Conservation (phyloP, 2,888 invertebrate species). For the Eudemis profundana region DNA sequence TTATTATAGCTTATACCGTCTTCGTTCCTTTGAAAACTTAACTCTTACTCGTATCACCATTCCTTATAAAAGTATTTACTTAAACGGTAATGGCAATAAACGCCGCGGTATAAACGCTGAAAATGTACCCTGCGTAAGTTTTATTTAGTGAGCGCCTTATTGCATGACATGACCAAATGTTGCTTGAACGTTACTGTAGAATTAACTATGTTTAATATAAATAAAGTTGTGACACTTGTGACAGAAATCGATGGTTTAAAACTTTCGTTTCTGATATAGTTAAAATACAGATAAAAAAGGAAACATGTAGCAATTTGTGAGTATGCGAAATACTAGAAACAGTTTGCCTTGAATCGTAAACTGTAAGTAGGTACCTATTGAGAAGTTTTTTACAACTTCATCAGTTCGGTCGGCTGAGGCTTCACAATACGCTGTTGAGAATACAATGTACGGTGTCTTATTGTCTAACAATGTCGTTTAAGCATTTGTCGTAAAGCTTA, state of each 20-base stretch:
- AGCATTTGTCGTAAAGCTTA: conserved; percentile 28
- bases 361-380: conserved; percentile 31
- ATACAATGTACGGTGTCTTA: conserved; percentile 38
- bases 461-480: conserved; percentile 37
- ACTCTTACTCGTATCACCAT: too few species aligned
- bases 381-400: conserved; percentile 41
- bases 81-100: too few species aligned
- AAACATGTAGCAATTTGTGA: conserved; percentile 10
- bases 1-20: too few species aligned
- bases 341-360: conserved; percentile 33
- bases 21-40: too few species aligned
- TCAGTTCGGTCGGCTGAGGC: conserved; percentile 23
- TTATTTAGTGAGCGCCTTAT: neutral
- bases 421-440: conserved; percentile 32
- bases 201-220: neutral
- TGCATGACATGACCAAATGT: neutral
- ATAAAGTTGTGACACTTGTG: neutral
- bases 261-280: neutral
- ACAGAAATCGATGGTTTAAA: neutral
- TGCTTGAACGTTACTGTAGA: neutral
- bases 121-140: too few species aligned
- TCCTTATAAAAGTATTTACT: too few species aligned
- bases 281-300: neutral
- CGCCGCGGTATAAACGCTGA: too few species aligned
- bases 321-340: conserved; percentile 16